These are phyloP conservation scores for Hyles lineata DNA, from an alignment of 2,888 invertebrate genomes.

Conservation along the genomic window DNA sequence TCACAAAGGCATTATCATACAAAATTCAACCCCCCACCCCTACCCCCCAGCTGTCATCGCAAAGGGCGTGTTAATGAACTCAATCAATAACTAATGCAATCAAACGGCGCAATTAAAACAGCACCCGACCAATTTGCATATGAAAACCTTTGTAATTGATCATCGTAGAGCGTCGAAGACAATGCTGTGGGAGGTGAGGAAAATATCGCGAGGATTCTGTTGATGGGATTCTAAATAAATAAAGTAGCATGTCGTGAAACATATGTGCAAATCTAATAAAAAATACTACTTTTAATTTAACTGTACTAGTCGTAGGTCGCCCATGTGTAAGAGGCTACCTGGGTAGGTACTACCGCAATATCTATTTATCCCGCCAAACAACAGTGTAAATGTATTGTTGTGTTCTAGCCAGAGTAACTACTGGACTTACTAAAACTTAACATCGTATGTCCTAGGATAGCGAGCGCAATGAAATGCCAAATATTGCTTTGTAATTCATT, in stretches of 20 bases:
- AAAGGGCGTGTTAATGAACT: slow-evolving; percentile 59
- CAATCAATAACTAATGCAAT: slow-evolving; percentile 81
- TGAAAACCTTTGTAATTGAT: slow-evolving; percentile 82
- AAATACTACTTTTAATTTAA: too few relatives aligned
- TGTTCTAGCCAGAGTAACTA: too few relatives aligned
- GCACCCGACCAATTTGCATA: slow-evolving; percentile 80
- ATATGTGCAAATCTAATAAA: too few relatives aligned
- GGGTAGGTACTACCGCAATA: too few relatives aligned
- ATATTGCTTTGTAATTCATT: too few relatives aligned
- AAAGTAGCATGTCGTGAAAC: neutral
- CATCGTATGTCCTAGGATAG: too few relatives aligned
- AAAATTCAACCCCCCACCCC: slow-evolving; percentile 45
- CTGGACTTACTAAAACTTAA: too few relatives aligned
- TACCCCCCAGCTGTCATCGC: slow-evolving; percentile 39
- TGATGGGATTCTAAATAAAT: neutral
- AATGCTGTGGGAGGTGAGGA: slow-evolving; percentile 42
- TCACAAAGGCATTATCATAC: slow-evolving; percentile 52
- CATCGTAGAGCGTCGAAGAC: slow-evolving; percentile 60
- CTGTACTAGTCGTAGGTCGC: too few relatives aligned
- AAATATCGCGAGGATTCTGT: slow-evolving; percentile 26
- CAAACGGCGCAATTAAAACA: slow-evolving; percentile 79
- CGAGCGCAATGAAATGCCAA: too few relatives aligned
- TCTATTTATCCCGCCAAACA: too few relatives aligned
- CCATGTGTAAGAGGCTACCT: too few relatives aligned
- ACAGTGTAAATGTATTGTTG: too few relatives aligned